Base-by-base conservation (phyloP, 2,888 invertebrate genomes). In the Anoplius nigerrimus region DNA sequence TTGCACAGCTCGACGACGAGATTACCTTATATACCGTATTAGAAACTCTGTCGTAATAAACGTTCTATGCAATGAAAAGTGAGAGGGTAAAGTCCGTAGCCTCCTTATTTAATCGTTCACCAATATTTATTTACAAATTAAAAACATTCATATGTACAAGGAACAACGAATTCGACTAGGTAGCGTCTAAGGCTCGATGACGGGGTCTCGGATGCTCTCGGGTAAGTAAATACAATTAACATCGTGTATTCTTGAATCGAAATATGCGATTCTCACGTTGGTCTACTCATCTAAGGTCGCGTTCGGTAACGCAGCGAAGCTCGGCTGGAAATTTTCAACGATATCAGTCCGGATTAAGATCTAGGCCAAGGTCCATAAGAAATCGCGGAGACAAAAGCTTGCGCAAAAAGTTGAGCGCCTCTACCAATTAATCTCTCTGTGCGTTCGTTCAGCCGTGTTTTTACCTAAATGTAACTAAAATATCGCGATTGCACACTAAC, bases 81-180 rank as follows among this genome's bases (percentile, higher is more conserved):
- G 51, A 24, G 13, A 21, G 13, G 0, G 5, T 15, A 27, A n/a
- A 6, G 11, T 34, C 3, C 24, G 6, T 34, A 6, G 1, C 34
- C 34, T 6, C 34, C 8, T 1, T 55, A 34, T 48, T 0, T 24
- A 15, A 15, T 34, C 21, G 57, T 46, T 66, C 56, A 70, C 66
- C 34, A 66, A 57, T 52, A 62, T 73, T 74, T 74, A 74, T 74
- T 74, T 64, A 72, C 66, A 69, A 66, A 2, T 60, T 65, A 13
- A 62, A 66, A 71, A 71, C 66, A 72, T 55, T 58, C 61, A 71
- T 43, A 61, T 24, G 71, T 72, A 67, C 66, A 71, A 61, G 64
- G 63, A 71, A 45, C 48, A 18, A 48, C n/a, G 16, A 34, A 34
- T 34, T 34, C 11, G 11, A 11, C 34, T 34, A 34, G 2, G 6